Conservation (phyloP, 2,797 vertebrate species). For the Typhlichthys eigenmanni region DNA sequence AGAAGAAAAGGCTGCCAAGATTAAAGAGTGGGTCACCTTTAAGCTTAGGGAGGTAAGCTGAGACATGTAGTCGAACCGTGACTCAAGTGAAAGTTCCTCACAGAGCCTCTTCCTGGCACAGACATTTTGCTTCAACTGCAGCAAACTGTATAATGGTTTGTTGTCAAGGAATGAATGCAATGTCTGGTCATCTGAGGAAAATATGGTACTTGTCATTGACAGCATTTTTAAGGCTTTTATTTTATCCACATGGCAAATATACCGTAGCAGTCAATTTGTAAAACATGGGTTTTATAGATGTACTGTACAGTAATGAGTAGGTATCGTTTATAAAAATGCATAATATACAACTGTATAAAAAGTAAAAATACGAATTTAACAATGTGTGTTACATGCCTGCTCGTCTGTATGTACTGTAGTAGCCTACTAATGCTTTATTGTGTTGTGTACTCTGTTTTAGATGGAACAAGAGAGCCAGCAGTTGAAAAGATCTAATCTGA, state of each 20-base stretch:
- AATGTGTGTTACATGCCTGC: not conserved
- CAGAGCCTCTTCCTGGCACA: slow-evolving; percentile 12
- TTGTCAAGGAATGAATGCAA: not conserved
- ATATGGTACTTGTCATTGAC: not conserved
- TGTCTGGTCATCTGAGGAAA: not conserved
- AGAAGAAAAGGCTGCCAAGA: slow-evolving; percentile 95
- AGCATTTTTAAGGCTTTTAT: not conserved
- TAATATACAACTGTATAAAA: not conserved
- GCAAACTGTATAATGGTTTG: not conserved
- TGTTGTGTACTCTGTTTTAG: slow-evolving; percentile 59
- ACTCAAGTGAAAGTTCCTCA: slow-evolving; percentile 16
- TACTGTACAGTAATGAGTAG: too few species aligned
- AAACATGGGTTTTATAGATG: too few species aligned
- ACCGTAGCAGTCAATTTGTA: too few species aligned
- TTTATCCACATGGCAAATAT: too few species aligned
- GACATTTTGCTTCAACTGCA: not conserved
- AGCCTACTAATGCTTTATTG: not conserved
- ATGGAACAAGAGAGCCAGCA: slow-evolving; percentile 92
- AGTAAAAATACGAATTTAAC: not conserved
- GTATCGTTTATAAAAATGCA: not conserved
- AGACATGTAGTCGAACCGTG: slow-evolving; percentile 21
- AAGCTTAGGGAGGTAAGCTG: slow-evolving; percentile 88
- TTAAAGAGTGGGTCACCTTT: slow-evolving; percentile 95
- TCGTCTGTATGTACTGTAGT: not conserved
- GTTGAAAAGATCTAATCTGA: slow-evolving; percentile 84